These are phyloP conservation scores for Indicator maculatus DNA, from an alignment of 2,113 vertebrate genomes.

Conservation along the genomic window DNA sequence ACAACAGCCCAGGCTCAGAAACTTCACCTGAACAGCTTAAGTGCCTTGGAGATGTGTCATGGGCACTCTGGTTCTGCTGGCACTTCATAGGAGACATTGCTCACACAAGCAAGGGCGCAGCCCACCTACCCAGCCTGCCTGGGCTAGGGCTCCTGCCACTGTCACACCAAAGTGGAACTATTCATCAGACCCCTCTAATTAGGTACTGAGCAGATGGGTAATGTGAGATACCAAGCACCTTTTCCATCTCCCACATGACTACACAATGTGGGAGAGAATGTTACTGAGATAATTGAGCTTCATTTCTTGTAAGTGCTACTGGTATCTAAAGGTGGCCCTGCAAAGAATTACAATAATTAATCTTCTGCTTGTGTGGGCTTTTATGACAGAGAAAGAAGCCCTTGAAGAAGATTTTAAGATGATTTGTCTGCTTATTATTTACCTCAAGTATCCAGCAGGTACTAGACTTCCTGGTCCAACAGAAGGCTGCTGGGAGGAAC, in stretches of 20 bases:
- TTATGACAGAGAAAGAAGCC: background rate
- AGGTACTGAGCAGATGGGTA: conserved; percentile 53
- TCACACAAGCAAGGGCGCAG: background rate
- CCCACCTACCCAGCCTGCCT: background rate
- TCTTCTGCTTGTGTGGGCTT: conserved; percentile 37
- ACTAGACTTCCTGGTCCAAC: conserved; percentile 8
- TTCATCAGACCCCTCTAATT: conserved; percentile 47
- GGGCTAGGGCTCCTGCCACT: background rate
- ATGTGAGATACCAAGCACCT: conserved; percentile 21
- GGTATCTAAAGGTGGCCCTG: conserved; percentile 38
- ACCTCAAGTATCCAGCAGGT: conserved; percentile 14
- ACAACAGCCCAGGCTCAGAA: background rate
- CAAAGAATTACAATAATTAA: conserved; percentile 61
- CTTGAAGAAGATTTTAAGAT: conserved; percentile 43
- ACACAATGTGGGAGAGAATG: conserved; percentile 38
- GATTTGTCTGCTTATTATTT: conserved; percentile 47
- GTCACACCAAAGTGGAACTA: background rate
- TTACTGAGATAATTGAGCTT: conserved; percentile 59
- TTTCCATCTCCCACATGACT: conserved; percentile 39
- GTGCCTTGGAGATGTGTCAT: background rate
- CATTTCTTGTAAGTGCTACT: conserved; percentile 33
- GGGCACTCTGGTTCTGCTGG: accelerated
- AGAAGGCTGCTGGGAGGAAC: conserved; percentile 36
- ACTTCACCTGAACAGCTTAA: background rate
- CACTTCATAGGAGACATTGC: background rate